Percentiles rank a stretch among this genome's conserved stretches.
Conservation (phyloP, 2,113 vertebrate genomes). For the Sisor rabdophorus region DNA sequence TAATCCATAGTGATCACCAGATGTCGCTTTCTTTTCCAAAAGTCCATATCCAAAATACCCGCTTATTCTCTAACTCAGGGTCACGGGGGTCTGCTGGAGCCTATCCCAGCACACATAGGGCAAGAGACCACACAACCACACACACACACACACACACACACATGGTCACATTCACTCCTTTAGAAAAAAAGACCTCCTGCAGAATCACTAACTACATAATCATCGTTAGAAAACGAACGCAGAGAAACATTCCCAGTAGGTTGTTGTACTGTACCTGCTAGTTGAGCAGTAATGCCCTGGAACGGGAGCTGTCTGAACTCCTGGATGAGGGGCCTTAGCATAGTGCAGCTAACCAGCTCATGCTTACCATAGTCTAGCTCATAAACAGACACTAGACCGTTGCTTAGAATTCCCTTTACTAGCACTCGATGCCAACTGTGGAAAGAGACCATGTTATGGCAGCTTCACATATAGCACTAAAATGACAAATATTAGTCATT, state of each 20-base stretch:
- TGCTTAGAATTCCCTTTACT: conserved; percentile 85
- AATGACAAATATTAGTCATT: neutral
- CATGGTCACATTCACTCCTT: no score
- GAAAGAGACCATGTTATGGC: neutral
- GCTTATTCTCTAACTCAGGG: no score
- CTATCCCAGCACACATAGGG: no score
- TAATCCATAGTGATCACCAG: neutral
- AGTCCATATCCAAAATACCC: no score
- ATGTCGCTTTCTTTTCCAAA: neutral
- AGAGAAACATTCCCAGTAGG: conserved; percentile 16
- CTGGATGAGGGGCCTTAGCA: conserved; percentile 78
- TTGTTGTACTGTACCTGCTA: conserved; percentile 83
- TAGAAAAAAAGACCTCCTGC: neutral
- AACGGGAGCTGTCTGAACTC: conserved; percentile 87
- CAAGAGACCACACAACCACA: no score
- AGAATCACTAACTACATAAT: neutral
- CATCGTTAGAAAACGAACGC: neutral
- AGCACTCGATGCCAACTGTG: conserved; percentile 89
- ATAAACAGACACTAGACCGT: conserved; percentile 86
- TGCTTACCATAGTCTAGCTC: conserved; percentile 93
- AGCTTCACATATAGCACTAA: neutral
- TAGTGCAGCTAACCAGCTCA: conserved; percentile 79
- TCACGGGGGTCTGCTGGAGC: no score
- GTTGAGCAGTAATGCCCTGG: conserved; percentile 88
- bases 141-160: no score